Conservation (phyloP, 2,888 invertebrate species). For the Meghimatium bilineatum region DNA sequence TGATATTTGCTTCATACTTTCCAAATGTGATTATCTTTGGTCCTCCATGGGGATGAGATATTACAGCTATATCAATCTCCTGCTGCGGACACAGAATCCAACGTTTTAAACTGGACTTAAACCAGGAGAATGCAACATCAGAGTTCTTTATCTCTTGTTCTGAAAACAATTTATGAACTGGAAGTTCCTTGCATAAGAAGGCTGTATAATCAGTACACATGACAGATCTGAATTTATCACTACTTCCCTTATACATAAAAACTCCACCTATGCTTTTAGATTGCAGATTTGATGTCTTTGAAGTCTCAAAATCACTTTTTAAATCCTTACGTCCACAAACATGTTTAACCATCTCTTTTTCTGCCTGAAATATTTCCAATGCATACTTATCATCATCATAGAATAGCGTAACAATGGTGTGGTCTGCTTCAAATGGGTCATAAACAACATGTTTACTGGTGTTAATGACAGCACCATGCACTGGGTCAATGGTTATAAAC, state of each 20-base stretch:
- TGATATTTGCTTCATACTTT: conserved; percentile 2
- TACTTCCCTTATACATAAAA: conserved; percentile 4
- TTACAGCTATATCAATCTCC: conserved; percentile 42
- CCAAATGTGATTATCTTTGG: conserved; percentile 30
- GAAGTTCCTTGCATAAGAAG: conserved; percentile 21
- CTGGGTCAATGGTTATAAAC: conserved; percentile 44
- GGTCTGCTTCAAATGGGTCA: conserved; percentile 42
- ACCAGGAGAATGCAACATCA: conserved; percentile 26
- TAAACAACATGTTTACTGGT: conserved; percentile 50
- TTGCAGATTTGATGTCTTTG: not conserved
- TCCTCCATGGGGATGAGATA: conserved; percentile 49
- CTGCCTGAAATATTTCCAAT: not conserved
- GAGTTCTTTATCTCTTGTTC: not conserved
- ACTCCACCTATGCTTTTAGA: not conserved
- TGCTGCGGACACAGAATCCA: not conserved
- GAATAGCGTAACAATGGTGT: conserved; percentile 44
- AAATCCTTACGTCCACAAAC: not conserved
- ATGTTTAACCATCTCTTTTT: not conserved
- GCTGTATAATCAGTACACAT: conserved; percentile 33
- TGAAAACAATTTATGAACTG: conserved; percentile 17
- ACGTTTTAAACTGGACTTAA: not conserved
- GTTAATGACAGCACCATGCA: conserved; percentile 37
- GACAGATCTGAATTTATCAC: conserved; percentile 24
- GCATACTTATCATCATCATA: conserved; percentile 25
- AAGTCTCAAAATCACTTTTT: not conserved